phyloP scores from a whole-genome alignment of 2,113 vertebrate species.

The Toxotes chatareus region DNA sequence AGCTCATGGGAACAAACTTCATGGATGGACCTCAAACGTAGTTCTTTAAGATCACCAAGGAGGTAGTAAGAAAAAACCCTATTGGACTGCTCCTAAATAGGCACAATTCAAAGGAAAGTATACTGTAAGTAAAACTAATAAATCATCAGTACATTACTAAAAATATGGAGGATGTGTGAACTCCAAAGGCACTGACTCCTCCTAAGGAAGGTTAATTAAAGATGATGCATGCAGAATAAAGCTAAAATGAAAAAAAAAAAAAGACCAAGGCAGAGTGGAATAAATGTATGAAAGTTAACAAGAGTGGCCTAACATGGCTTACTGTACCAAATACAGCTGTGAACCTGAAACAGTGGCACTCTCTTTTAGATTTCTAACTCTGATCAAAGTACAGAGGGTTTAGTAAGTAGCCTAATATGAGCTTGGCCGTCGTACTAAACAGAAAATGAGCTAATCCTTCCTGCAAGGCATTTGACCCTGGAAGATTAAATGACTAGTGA shows the following conservation, averaged over 20 bases:
- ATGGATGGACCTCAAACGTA: not conserved
- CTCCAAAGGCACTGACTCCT: not conserved
- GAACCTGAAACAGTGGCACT: not conserved
- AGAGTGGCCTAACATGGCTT: not conserved
- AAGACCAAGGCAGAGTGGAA: not conserved
- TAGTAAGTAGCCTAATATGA: slow-evolving; percentile 32
- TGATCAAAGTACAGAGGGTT: slow-evolving; percentile 41
- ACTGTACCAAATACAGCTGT: not conserved
- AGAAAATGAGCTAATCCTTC: slow-evolving; percentile 34
- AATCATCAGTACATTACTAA: not conserved
- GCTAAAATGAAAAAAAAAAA: not conserved
- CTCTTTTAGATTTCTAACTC: not conserved
- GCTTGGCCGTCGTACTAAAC: slow-evolving; percentile 26
- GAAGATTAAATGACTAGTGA: slow-evolving; percentile 22
- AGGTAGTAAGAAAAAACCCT: not conserved
- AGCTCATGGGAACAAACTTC: slow-evolving; percentile 17
- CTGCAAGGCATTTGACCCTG: slow-evolving; percentile 39
- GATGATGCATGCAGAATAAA: not conserved
- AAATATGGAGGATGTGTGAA: not conserved
- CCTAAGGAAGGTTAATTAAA: not conserved
- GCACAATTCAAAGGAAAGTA: not conserved
- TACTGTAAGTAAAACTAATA: not conserved
- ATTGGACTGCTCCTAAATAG: not conserved
- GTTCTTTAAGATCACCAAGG: not conserved
- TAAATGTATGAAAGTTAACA: slow-evolving; percentile 1